Conservation (phyloP, 2,797 vertebrate genomes). For the Urophycis tenuis region DNA sequence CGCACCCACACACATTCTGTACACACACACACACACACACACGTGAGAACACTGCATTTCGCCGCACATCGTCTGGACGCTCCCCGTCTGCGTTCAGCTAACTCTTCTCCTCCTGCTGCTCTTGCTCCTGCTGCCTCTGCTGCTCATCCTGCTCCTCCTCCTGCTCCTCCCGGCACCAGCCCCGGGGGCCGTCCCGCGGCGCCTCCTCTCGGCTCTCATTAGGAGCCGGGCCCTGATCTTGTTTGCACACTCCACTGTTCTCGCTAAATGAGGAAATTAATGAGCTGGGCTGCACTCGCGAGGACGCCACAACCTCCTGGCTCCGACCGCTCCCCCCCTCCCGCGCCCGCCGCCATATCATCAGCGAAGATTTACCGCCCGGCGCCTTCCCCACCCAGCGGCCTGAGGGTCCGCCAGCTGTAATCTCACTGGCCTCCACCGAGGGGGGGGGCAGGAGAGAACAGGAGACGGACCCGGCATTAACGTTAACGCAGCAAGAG, state of each 20-base stretch:
- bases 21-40: not conserved
- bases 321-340: not conserved
- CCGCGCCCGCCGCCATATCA: not conserved
- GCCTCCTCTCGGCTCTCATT: slow-evolving; percentile 48
- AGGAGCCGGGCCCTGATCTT: slow-evolving; percentile 57
- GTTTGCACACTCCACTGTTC: slow-evolving; percentile 65
- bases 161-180: too few species aligned
- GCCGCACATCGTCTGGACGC: slow-evolving; percentile 2
- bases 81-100: too few species aligned
- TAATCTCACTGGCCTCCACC: not conserved
- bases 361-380: not conserved
- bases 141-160: not conserved
- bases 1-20: not conserved
- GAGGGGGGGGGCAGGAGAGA: not conserved
- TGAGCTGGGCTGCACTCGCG: slow-evolving; percentile 56
- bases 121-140: not conserved
- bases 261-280: slow-evolving; percentile 72
- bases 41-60: not conserved
- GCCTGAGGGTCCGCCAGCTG: not conserved
- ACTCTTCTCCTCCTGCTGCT: slow-evolving; percentile 4
- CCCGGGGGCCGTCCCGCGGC: too few species aligned
- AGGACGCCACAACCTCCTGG: slow-evolving; percentile 54
- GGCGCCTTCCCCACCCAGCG: not conserved
- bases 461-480: not conserved
- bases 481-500: not conserved